phyloP scores from a whole-genome alignment of 1,140 invertebrate species.

The Aphidius gifuensis region DNA sequence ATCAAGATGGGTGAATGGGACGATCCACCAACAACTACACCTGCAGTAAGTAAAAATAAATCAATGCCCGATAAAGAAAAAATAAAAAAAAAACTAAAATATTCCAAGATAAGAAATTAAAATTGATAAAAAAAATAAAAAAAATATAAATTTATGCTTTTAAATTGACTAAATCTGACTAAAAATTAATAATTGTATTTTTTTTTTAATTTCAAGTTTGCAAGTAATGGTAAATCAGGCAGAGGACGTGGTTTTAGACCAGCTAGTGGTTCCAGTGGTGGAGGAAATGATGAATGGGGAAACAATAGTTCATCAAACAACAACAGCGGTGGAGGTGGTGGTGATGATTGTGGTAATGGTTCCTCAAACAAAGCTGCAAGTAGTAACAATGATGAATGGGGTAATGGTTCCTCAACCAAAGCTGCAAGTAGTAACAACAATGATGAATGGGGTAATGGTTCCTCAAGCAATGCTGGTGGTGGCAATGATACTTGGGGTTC shows the following conservation, averaged over 20 bases:
- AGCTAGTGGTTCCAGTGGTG: conserved; percentile 15
- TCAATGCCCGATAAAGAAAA: too few relatives aligned
- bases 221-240: not conserved
- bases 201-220: conserved; percentile 23
- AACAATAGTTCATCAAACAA: too few relatives aligned
- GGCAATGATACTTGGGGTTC: conserved; percentile 19
- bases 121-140: conserved; percentile 7
- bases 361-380: not conserved
- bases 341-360: not conserved
- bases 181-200: not conserved
- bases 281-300: conserved; percentile 33
- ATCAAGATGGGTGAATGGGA: conserved; percentile 29
- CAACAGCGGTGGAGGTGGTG: conserved; percentile 37
- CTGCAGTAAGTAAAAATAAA: conserved; percentile 24
- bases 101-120: too few relatives aligned
- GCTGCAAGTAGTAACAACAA: conserved; percentile 19
- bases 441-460: conserved; percentile 20
- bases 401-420: not conserved
- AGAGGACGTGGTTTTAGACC: conserved; percentile 29
- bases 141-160: not conserved
- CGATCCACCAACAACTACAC: not conserved
- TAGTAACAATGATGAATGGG: conserved; percentile 27
- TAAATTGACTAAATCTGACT: too few relatives aligned
- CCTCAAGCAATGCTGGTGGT: not conserved
- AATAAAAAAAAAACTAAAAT: too few relatives aligned